Evolutionary conservation across 2,888 invertebrate genomes (phyloP), one percentile per base, ranked within the genome.

Genomic region (Philereme transversata): DNA sequence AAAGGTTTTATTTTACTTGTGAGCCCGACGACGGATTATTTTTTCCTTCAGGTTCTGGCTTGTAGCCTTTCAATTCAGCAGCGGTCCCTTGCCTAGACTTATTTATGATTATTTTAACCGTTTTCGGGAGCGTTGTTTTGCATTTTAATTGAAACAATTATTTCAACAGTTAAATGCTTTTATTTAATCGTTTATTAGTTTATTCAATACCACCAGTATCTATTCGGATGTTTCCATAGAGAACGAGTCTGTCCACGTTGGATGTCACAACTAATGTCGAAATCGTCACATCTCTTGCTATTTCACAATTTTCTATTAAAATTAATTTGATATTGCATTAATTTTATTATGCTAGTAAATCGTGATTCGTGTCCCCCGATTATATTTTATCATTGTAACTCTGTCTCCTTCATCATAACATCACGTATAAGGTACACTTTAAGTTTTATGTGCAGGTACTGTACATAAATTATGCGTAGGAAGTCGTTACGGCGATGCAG

Each of bases 401-500:
- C 33, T 33, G 8, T 8, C 34, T 8, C 8, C 3, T 8, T 34
- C 11, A 5, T 33, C 46, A 46, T 22, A 0, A 22, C 7, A 38
- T 40, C 10, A 11, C 7, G 11, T 8, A 35, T 50, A 52, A 57
- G 47, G 48, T 38, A 45, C 58, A 10, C 40, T 50, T 36, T 54
- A 44, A 9, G 11, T 22, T 33, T 41, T 49, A 38, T 47, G 54
- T 60, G 35, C 50, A 34, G 40, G 48, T 40, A 48, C 45, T 22
- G 51, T 56, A 51, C 50, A 57, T 57, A 51, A 43, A 57, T 54
- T 60, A 43, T 40, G 48, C 36, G 56, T 57, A 61, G 55, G 44
- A 59, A 62, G 59, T 64, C 57, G 55, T 64, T 62, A 60, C 22
- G 45, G 51, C 51, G 44, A 36, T 35, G 57, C 52, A 51, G 56